Conservation (phyloP, 2,888 invertebrate species). For the Amiota minor region DNA sequence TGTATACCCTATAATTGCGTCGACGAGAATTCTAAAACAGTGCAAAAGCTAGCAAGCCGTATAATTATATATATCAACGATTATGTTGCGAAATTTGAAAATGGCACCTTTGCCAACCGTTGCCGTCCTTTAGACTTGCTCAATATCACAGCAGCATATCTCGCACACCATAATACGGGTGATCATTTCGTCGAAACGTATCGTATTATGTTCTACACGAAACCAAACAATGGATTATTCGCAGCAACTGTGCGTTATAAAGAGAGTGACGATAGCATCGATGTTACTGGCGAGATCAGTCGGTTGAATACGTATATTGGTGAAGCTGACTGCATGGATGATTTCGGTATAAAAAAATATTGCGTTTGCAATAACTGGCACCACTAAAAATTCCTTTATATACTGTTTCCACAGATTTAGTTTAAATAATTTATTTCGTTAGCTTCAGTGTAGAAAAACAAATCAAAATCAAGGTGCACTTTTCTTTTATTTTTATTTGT, state of each 20-base stretch:
- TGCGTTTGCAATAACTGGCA: constrained; percentile 74
- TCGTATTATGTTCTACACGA: constrained; percentile 81
- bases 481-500: too few relatives aligned
- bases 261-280: constrained; percentile 66
- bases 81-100: constrained; percentile 61
- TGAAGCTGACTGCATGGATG: constrained; percentile 75
- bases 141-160: constrained; percentile 76
- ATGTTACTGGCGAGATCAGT: constrained; percentile 78
- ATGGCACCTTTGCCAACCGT: constrained; percentile 66
- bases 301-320: constrained; percentile 76
- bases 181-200: constrained; percentile 73
- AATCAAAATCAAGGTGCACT: too few relatives aligned
- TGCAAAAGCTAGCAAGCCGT: constrained; percentile 75
- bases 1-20: constrained; percentile 77
- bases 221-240: constrained; percentile 80
- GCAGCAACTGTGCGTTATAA: constrained; percentile 80
- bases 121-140: constrained; percentile 77
- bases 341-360: constrained; percentile 76
- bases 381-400: not conserved
- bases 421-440: too few relatives aligned
- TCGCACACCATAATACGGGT: constrained; percentile 57
- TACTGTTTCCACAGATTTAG: too few relatives aligned
- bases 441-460: too few relatives aligned
- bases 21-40: constrained; percentile 74
- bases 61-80: constrained; percentile 68